A percentile compares a stretch with the other conserved stretches of the same genome.
phyloP scores from a whole-genome alignment of 2,797 vertebrate genomes.

The Bradypus variegatus region DNA sequence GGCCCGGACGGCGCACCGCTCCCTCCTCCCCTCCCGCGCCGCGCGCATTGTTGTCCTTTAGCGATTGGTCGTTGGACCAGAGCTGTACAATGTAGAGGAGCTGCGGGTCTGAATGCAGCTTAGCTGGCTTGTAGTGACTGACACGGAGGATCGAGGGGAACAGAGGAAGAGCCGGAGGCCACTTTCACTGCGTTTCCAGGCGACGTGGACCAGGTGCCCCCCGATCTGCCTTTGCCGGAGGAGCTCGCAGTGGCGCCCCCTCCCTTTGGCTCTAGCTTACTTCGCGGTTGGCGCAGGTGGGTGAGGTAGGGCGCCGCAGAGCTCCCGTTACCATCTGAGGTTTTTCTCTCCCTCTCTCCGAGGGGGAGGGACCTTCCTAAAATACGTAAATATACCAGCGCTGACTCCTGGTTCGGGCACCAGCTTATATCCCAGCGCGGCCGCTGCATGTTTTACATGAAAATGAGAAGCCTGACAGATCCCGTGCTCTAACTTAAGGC shows the following conservation, averaged over 20 bases:
- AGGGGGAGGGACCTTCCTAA: constrained; percentile 54
- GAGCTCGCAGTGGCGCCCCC: constrained; percentile 16
- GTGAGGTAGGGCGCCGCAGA: background rate
- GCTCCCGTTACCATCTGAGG: constrained; percentile 30
- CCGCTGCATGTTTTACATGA: constrained; percentile 61
- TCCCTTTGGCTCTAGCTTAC: background rate
- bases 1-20: background rate
- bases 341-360: background rate
- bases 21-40: background rate
- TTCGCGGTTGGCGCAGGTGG: constrained; percentile 44
- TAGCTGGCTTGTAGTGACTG: constrained; percentile 13
- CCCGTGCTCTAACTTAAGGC: constrained; percentile 62
- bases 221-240: constrained; percentile 39
- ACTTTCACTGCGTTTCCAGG: background rate
- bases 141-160: background rate
- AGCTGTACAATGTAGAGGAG: constrained; percentile 21
- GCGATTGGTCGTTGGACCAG: constrained; percentile 52
- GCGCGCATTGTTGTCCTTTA: constrained; percentile 36
- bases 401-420: constrained; percentile 51
- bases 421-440: constrained; percentile 54
- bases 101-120: constrained; percentile 31
- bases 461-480: constrained; percentile 64
- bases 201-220: constrained; percentile 19
- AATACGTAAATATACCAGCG: constrained; percentile 61
- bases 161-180: background rate